phyloP scores from a whole-genome alignment of 1,140 invertebrate genomes.

The Trachymyrmex septentrionalis region DNA sequence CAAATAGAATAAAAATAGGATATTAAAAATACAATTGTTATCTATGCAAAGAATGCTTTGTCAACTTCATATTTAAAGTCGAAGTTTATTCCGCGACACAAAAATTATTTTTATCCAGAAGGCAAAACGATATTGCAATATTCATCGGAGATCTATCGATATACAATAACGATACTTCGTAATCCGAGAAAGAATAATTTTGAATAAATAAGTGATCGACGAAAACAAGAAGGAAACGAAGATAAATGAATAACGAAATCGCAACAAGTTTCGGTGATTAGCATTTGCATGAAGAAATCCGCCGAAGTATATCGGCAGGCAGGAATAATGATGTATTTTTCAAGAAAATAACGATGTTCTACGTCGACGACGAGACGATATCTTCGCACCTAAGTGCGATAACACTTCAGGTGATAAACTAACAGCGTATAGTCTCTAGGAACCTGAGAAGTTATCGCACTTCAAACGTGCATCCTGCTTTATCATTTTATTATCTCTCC shows the following conservation, averaged over 20 bases:
- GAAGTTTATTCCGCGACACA: neutral
- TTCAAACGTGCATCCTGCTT: slow-evolving; percentile 29
- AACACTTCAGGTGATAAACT: slow-evolving; percentile 58
- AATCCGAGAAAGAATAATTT: slow-evolving; percentile 48
- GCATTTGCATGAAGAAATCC: slow-evolving; percentile 42
- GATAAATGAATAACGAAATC: slow-evolving; percentile 52
- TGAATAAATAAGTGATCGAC: slow-evolving; percentile 48
- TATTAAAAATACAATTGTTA: neutral
- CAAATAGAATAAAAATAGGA: neutral
- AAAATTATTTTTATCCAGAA: neutral
- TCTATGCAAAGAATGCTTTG: neutral
- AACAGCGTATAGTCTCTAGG: slow-evolving; percentile 34
- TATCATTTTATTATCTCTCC: slow-evolving; percentile 16
- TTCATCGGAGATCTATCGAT: slow-evolving; percentile 30
- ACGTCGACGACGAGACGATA: slow-evolving; percentile 53
- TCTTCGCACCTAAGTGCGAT: slow-evolving; percentile 41
- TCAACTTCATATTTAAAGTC: slow-evolving; percentile 24
- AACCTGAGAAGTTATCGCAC: slow-evolving; percentile 31
- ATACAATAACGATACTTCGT: slow-evolving; percentile 21
- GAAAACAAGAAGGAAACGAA: slow-evolving; percentile 24
- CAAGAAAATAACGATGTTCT: slow-evolving; percentile 53
- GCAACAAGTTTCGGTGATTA: neutral
- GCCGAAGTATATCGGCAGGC: neutral
- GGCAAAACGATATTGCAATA: slow-evolving; percentile 26
- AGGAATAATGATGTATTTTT: slow-evolving; percentile 55